Conservation (phyloP, 2,113 vertebrate species). For the Marmota flaviventris region DNA sequence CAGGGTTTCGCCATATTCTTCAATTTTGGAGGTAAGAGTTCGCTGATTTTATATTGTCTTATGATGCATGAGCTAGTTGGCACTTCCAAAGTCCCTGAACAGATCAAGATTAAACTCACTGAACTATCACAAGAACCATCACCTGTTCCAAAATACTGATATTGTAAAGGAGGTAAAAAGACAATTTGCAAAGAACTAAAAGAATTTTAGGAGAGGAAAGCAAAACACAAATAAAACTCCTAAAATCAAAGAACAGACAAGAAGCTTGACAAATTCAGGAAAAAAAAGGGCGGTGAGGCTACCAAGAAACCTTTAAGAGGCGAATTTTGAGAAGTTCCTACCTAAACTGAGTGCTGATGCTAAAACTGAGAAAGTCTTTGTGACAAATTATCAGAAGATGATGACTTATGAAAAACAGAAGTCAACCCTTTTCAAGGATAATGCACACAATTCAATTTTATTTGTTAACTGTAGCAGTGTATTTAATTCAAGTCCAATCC, state of each 20-base stretch:
- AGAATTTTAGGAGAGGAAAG: constrained; percentile 77
- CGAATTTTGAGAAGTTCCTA: no score
- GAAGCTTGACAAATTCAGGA: no score
- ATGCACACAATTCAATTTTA: no score
- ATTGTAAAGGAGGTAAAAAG: constrained; percentile 80
- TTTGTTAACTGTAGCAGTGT: no score
- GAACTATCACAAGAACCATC: constrained; percentile 78
- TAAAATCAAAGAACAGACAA: constrained; percentile 50
- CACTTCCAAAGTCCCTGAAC: constrained; percentile 24
- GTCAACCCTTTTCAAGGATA: no score
- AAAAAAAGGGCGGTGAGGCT: no score
- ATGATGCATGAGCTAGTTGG: constrained; percentile 60
- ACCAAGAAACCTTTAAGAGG: no score
- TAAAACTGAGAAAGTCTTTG: no score
- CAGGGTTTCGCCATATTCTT: constrained; percentile 80
- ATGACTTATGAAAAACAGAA: no score
- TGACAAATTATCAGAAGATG: no score
- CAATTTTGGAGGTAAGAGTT: constrained; percentile 79
- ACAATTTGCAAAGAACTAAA: constrained; percentile 70
- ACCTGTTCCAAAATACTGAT: constrained; percentile 84
- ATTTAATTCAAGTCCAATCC: no score
- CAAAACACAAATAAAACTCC: constrained; percentile 66
- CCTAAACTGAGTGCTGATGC: no score
- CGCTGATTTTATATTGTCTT: constrained; percentile 81
- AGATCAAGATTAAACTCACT: constrained; percentile 66